These are phyloP conservation scores for Anomalospiza imberbis DNA, from an alignment of 2,797 vertebrate species.

Conservation along the genomic window DNA sequence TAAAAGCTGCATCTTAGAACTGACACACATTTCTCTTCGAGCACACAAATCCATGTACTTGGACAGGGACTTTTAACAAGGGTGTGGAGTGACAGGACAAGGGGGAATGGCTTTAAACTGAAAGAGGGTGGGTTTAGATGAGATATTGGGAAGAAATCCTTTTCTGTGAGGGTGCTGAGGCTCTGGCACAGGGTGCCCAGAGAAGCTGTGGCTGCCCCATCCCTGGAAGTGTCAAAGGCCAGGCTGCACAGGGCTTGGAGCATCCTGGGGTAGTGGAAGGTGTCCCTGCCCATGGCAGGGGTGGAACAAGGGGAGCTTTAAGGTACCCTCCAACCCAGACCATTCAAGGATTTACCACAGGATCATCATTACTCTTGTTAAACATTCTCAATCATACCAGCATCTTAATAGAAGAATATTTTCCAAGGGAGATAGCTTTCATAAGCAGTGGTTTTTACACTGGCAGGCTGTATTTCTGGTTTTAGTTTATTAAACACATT, in stretches of 20 bases:
- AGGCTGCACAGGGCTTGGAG: neutral
- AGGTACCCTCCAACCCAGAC: neutral
- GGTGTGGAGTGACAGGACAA: neutral
- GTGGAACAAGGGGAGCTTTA: neutral
- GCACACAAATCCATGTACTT: neutral
- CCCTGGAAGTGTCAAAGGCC: neutral
- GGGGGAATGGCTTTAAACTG: neutral
- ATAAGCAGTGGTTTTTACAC: neutral
- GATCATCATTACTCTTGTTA: neutral
- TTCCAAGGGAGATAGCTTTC: neutral
- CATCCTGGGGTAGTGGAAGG: rapidly evolving
- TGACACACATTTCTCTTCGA: neutral
- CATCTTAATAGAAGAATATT: neutral
- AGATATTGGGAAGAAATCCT: neutral
- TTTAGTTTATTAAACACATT: neutral
- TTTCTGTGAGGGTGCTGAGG: neutral
- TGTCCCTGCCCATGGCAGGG: neutral
- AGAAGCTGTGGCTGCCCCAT: neutral
- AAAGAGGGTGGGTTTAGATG: neutral
- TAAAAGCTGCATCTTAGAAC: neutral
- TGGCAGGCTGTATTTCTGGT: neutral
- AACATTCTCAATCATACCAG: neutral
- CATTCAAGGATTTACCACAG: neutral
- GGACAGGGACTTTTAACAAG: neutral
- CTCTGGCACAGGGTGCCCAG: neutral